Conservation (phyloP, 2,113 vertebrate genomes). For the Myxocyprinus asiaticus region DNA sequence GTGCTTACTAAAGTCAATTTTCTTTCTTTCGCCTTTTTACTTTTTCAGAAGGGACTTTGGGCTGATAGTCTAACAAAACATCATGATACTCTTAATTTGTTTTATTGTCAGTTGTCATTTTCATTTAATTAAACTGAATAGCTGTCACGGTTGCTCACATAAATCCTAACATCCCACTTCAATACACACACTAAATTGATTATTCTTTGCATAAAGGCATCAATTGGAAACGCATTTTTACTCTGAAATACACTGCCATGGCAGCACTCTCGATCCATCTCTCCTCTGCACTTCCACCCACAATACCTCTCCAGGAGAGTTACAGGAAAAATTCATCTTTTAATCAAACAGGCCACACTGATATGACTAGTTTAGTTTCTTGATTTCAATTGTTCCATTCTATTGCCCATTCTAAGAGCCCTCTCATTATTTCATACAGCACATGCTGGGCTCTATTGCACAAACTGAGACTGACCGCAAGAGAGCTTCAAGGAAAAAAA, state of each 20-base stretch:
- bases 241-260: too few relatives aligned
- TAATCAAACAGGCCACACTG: conserved; percentile 21
- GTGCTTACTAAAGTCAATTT: too few relatives aligned
- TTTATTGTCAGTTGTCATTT: not conserved
- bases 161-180: not conserved
- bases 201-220: not conserved
- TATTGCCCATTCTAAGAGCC: conserved; percentile 29
- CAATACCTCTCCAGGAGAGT: conserved; percentile 17
- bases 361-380: conserved; percentile 39
- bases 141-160: too few relatives aligned
- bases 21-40: too few relatives aligned
- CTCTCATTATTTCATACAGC: conserved; percentile 46
- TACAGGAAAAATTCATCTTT: conserved; percentile 39
- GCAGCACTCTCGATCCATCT: conserved; percentile 11
- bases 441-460: conserved; percentile 48
- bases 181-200: too few relatives aligned
- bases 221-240: not conserved
- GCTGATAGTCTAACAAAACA: too few relatives aligned
- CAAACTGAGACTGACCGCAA: conserved; percentile 34
- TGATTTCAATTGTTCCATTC: conserved; percentile 42
- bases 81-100: not conserved
- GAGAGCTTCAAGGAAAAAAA: not conserved
- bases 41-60: too few relatives aligned
- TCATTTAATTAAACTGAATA: not conserved
- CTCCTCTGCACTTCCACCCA: not conserved